Conservation (phyloP, 2,888 invertebrate species). For the Fragum fragum region DNA sequence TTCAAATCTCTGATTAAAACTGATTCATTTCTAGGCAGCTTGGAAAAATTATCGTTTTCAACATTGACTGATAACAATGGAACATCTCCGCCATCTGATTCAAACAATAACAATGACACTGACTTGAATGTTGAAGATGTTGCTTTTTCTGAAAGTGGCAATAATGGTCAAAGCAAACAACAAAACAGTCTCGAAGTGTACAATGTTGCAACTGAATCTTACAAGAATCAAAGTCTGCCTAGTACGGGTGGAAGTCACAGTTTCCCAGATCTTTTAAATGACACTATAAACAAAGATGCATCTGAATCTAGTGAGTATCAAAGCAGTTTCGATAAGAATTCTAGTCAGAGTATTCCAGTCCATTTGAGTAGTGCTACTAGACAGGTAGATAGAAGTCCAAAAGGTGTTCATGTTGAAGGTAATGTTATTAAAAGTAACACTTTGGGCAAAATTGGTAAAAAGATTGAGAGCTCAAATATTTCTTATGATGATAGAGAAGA, state of each 20-base stretch:
- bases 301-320: too few relatives aligned
- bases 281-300: too few relatives aligned
- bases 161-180: background rate
- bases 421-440: background rate
- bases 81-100: background rate
- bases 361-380: background rate
- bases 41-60: background rate
- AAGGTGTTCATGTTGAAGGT: background rate
- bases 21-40: background rate
- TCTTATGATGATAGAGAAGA: background rate
- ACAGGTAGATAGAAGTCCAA: background rate
- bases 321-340: background rate
- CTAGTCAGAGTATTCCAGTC: background rate
- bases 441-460: too few relatives aligned
- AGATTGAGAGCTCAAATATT: too few relatives aligned
- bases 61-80: background rate
- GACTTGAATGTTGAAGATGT: background rate
- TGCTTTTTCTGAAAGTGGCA: background rate
- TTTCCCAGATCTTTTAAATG: background rate
- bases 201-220: background rate
- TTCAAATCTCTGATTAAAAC: background rate
- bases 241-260: background rate
- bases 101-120: background rate
- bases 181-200: background rate
- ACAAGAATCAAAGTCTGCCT: background rate